These are phyloP conservation scores for Oriolus oriolus DNA, from an alignment of 2,113 vertebrate genomes.

Conservation along the genomic window DNA sequence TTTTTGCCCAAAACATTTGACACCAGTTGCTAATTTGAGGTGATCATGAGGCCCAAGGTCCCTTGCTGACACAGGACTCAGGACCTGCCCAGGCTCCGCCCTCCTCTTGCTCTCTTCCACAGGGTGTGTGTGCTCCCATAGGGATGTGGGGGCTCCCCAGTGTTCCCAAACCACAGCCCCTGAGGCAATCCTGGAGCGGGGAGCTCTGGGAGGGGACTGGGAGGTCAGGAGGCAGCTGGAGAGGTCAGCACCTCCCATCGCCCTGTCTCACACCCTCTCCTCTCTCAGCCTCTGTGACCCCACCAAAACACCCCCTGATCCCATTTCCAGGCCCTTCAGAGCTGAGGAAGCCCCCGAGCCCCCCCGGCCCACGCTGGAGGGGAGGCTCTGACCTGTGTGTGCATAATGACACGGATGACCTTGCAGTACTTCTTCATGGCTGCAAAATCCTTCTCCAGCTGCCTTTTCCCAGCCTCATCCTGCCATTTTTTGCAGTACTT, in stretches of 20 bases:
- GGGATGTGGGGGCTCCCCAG: not conserved
- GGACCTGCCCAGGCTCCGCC: not conserved
- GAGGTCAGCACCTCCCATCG: not conserved
- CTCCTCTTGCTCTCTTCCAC: not conserved
- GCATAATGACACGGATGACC: slow-evolving; percentile 78
- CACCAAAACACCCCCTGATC: not conserved
- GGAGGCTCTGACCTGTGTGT: slow-evolving; percentile 76
- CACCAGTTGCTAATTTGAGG: slow-evolving; percentile 64
- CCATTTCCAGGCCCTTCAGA: not conserved
- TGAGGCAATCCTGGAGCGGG: accelerated
- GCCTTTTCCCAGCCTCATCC: slow-evolving; percentile 69
- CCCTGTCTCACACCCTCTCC: not conserved
- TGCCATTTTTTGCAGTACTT: slow-evolving; percentile 81
- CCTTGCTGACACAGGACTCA: not conserved
- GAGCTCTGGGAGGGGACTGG: not conserved
- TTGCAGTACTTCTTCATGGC: slow-evolving; percentile 83
- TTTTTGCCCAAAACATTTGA: slow-evolving; percentile 84
- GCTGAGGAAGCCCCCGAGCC: not conserved
- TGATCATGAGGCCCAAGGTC: not conserved
- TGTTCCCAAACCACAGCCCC: not conserved
- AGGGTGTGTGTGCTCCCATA: accelerated
- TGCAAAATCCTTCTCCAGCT: slow-evolving; percentile 78
- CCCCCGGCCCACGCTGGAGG: accelerated
- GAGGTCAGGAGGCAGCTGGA: not conserved
- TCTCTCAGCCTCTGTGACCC: not conserved